Conservation (phyloP, 2,797 vertebrate genomes). For the Melanotaenia boesemani region DNA sequence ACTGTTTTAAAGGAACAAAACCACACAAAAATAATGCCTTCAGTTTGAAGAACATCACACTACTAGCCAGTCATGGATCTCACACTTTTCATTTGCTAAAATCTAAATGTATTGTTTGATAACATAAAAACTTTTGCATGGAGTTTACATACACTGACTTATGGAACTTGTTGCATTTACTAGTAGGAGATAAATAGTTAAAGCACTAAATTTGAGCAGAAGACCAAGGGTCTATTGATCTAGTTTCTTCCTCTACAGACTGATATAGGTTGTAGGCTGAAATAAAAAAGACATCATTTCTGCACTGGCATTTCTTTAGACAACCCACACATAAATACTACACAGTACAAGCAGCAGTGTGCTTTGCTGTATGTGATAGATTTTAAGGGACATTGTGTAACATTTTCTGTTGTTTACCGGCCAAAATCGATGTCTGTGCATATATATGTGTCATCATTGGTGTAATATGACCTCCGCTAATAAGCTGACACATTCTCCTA, state of each 20-base stretch:
- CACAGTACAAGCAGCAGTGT: not conserved
- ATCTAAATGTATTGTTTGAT: not conserved
- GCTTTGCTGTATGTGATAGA: not conserved
- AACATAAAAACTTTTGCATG: not conserved
- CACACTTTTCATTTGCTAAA: not conserved
- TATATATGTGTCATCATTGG: no score
- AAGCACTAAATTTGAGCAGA: not conserved
- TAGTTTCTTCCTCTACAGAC: slow-evolving; percentile 3
- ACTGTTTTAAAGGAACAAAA: not conserved
- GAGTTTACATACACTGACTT: not conserved
- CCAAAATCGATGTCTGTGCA: no score
- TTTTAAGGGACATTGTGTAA: not conserved
- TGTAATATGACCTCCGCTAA: no score
- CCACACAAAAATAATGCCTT: not conserved
- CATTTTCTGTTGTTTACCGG: no score
- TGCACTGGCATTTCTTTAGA: slow-evolving; percentile 13
- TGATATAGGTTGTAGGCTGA: slow-evolving; percentile 8
- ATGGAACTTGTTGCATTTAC: not conserved
- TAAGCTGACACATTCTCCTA: no score
- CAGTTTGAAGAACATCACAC: not conserved
- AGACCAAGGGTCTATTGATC: not conserved
- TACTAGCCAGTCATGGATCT: not conserved
- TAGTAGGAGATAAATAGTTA: not conserved
- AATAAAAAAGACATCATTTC: slow-evolving; percentile 9
- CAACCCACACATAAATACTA: slow-evolving; percentile 1